Percentiles rank a stretch among this genome's conserved stretches.
Conservation (phyloP, 2,113 vertebrate genomes). For the Neogobius melanostomus region DNA sequence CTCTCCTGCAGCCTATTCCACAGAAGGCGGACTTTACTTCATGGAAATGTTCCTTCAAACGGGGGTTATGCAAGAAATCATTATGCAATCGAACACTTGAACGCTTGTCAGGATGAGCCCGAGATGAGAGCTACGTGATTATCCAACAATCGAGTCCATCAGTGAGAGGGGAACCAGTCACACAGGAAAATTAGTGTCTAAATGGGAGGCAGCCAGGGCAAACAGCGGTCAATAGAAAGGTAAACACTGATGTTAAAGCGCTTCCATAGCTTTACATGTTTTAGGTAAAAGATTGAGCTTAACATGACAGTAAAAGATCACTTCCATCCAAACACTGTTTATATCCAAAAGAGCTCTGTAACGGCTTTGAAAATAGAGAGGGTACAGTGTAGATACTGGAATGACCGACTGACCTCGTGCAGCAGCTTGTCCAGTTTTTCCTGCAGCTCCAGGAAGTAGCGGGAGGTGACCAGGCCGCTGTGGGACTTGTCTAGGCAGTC, state of each 20-base stretch:
- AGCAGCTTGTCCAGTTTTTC: slow-evolving; percentile 94
- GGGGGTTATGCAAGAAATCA: slow-evolving; percentile 37
- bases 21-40: slow-evolving; percentile 21
- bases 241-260: no score
- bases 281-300: no score
- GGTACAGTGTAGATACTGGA: no score
- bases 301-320: background rate
- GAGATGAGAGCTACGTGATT: slow-evolving; percentile 28
- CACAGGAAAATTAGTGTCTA: background rate
- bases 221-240: no score
- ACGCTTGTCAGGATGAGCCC: slow-evolving; percentile 13
- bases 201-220: no score
- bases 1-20: slow-evolving; percentile 20
- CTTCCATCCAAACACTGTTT: no score
- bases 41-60: slow-evolving; percentile 14
- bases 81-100: slow-evolving; percentile 39
- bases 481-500: slow-evolving; percentile 93
- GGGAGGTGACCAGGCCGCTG: slow-evolving; percentile 87
- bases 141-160: slow-evolving; percentile 16
- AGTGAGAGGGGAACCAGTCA: slow-evolving; percentile 15
- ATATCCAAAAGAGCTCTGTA: no score
- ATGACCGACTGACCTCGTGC: slow-evolving; percentile 77
- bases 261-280: no score
- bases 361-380: no score
- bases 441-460: slow-evolving; percentile 95